A percentile compares a stretch with the other conserved stretches of the same genome.
Conservation (phyloP, 1,140 invertebrate species). For the Caenorhabditis latens region DNA sequence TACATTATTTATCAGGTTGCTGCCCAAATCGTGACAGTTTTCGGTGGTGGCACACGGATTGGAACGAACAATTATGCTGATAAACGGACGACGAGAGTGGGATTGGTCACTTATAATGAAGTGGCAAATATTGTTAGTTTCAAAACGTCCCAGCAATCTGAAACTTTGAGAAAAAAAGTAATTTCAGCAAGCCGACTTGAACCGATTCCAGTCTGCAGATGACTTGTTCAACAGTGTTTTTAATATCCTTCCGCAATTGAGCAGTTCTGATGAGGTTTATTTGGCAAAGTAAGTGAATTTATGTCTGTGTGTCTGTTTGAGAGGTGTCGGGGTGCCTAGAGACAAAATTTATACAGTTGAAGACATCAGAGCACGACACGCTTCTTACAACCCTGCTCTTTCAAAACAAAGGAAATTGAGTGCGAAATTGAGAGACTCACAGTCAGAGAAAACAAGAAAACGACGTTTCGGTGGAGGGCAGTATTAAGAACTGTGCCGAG, state of each 20-base stretch:
- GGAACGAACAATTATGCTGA: conserved; percentile 26
- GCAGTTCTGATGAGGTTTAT: conserved; percentile 1
- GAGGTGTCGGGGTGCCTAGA: too few relatives aligned
- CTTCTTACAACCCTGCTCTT: too few relatives aligned
- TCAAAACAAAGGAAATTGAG: too few relatives aligned
- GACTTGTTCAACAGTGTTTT: conserved; percentile 11
- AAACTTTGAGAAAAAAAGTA: not conserved
- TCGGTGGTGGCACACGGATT: conserved; percentile 15
- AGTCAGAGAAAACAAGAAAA: too few relatives aligned
- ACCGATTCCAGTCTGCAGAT: not conserved
- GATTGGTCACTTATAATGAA: conserved; percentile 25
- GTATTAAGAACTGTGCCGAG: too few relatives aligned
- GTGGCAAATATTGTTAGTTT: conserved; percentile 11
- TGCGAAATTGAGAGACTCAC: too few relatives aligned
- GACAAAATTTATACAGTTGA: too few relatives aligned
- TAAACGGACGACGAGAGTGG: conserved; percentile 6
- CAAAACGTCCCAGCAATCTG: not conserved
- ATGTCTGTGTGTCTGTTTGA: too few relatives aligned
- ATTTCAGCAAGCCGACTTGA: conserved; percentile 38
- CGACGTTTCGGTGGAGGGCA: too few relatives aligned
- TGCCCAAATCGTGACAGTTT: conserved; percentile 35
- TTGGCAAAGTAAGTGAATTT: conserved; percentile 12
- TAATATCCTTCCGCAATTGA: not conserved
- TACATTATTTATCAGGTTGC: conserved; percentile 9
- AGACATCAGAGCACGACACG: too few relatives aligned